These are phyloP conservation scores for Didymodactylos carnosus DNA, from an alignment of 2,888 invertebrate species.

Conservation along the genomic window DNA sequence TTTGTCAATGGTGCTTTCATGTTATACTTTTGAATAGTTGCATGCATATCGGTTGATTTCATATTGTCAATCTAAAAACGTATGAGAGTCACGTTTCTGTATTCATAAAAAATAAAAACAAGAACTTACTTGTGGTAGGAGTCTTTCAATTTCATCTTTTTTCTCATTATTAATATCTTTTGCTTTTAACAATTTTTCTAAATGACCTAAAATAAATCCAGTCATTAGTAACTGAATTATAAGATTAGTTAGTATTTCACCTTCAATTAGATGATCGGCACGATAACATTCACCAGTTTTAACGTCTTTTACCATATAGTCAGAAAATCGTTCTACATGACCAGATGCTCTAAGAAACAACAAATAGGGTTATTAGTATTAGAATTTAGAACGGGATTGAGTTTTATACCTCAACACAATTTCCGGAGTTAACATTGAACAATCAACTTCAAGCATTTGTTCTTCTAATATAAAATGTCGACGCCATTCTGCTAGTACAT, in stretches of 20 bases:
- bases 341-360: neutral
- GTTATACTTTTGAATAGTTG: constrained; percentile 56
- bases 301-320: constrained; percentile 6
- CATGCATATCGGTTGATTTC: constrained; percentile 67
- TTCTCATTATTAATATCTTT: neutral
- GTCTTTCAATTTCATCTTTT: neutral
- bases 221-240: too few species aligned
- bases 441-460: constrained; percentile 12
- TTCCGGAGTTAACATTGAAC: constrained; percentile 13
- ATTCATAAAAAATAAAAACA: too few species aligned
- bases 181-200: neutral
- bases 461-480: constrained; percentile 7
- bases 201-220: too few species aligned
- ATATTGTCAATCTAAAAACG: constrained; percentile 57
- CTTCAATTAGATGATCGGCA: constrained; percentile 12
- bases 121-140: neutral
- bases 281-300: constrained; percentile 6
- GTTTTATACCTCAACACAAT: neutral
- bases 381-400: neutral
- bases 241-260: neutral
- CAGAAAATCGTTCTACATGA: constrained; percentile 11
- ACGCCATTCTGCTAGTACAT: constrained; percentile 4
- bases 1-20: constrained; percentile 88
- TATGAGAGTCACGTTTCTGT: too few species aligned
- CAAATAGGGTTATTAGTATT: neutral